phyloP scores from a whole-genome alignment of 2,113 vertebrate genomes.

The Cromileptes altivelis region DNA sequence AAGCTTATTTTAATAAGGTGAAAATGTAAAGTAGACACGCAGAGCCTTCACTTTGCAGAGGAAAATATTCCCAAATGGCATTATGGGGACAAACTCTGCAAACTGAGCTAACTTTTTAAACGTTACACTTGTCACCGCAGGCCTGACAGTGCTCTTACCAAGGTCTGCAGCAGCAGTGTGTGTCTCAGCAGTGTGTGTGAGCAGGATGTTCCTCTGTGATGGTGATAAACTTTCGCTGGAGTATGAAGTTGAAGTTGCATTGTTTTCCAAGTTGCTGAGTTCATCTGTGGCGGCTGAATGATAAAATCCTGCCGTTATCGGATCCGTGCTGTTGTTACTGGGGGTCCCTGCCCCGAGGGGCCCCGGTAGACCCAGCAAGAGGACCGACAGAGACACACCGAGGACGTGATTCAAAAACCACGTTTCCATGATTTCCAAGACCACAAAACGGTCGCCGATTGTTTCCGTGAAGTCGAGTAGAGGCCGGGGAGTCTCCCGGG shows the following conservation, averaged over 20 bases:
- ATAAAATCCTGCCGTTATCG: conserved; percentile 48
- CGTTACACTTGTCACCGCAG: conserved; percentile 24
- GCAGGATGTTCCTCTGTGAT: conserved; percentile 69
- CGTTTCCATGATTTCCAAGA: conserved; percentile 82
- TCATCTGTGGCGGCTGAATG: conserved; percentile 31
- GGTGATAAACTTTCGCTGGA: conserved; percentile 68
- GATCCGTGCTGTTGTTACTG: conserved; percentile 48
- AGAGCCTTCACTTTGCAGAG: background rate
- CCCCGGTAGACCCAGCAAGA: conserved; percentile 74
- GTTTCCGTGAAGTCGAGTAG: conserved; percentile 69
- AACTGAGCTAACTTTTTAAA: too few species aligned
- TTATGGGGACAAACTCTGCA: background rate
- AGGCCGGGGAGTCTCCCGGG: conserved; percentile 67
- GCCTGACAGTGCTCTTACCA: conserved; percentile 69
- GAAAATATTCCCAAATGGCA: too few species aligned
- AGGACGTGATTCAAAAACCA: conserved; percentile 74
- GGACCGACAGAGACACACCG: conserved; percentile 70
- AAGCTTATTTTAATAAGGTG: background rate
- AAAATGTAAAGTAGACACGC: too few species aligned
- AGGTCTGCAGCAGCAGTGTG: conserved; percentile 31
- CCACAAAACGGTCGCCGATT: conserved; percentile 54
- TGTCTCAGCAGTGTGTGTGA: conserved; percentile 52
- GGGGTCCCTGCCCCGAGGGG: conserved; percentile 74
- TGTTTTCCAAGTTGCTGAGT: conserved; percentile 16
- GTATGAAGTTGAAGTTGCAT: conserved; percentile 47